Conservation (phyloP, 2,888 invertebrate genomes). For the Ormyrus pomaceus region DNA sequence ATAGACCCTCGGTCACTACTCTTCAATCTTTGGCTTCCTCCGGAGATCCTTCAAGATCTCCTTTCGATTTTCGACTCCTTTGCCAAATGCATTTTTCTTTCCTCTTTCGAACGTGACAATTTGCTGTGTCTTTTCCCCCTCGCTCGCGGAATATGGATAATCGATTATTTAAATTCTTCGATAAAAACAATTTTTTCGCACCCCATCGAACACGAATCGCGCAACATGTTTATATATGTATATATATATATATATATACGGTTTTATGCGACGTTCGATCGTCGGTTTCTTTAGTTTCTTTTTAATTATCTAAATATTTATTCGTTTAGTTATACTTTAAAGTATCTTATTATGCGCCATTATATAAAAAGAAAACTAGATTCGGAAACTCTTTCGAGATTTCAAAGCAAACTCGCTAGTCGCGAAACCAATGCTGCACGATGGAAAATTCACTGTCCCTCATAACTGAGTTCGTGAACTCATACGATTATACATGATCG, state of each 20-base stretch:
- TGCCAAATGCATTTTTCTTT: too few species aligned
- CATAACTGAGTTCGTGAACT: background rate
- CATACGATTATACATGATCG: constrained; percentile 2
- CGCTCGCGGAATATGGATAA: too few species aligned
- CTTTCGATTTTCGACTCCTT: too few species aligned
- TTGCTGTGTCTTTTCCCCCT: too few species aligned
- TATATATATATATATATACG: too few species aligned
- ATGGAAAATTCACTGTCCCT: background rate
- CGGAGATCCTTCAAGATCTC: too few species aligned
- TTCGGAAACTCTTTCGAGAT: background rate
- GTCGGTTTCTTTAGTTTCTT: constrained; percentile 33
- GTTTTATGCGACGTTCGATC: background rate
- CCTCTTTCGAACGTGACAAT: too few species aligned
- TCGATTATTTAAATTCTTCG: too few species aligned
- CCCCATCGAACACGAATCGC: too few species aligned
- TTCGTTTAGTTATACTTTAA: background rate
- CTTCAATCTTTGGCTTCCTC: too few species aligned
- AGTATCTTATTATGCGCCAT: constrained; percentile 3
- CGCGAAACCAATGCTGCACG: background rate
- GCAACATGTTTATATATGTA: too few species aligned
- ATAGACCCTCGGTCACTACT: background rate
- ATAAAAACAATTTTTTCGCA: too few species aligned
- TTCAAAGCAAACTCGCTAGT: background rate
- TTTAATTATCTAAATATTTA: background rate
- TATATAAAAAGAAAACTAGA: constrained; percentile 35